Evolutionary conservation across 2,888 invertebrate genomes (phyloP), one percentile per base, ranked within the genome.

Genomic region (Mythimna lalbum): DNA sequence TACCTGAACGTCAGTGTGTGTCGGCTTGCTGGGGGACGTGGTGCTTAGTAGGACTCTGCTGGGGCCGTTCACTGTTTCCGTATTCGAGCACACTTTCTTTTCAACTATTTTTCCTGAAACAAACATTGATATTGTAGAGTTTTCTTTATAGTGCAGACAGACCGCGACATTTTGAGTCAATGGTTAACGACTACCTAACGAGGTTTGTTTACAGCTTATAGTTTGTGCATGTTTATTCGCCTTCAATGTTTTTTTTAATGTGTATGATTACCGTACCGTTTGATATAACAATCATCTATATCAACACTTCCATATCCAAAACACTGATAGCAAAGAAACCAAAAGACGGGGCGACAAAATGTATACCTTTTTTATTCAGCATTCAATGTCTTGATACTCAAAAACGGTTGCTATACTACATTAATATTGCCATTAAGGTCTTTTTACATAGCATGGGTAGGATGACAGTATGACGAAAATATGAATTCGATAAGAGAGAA

Each of bases 21-120:
- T 77, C 61, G 94, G 92, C 87, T 94, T 93, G 86, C 85, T 84
- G 60, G 90, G 81, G 68, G 91, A 77, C 33, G 93, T 86, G 71
- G 93, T 88, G 85, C 90, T 92, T 61, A 95, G 90, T 23, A 95
- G 90, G 60, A 94, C 95, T 76, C 94, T 86, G 86, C 92, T 92
- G 14, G 96, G 96, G 10, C 95, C 96, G 77, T 96, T 96, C 84
- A 89, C 94, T 52, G 89, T 91, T 86, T 95, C 94, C 55, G 93
- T 91, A 75, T 91, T 95, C 85, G 96, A 92, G 90, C 96, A 96
- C 90, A 97, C 97, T 90, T 97, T 97, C 91, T 96, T 96, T 86
- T 97, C 97, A 74, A 97, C 96, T 86, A 97, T 96, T 96, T 97
- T 97, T 72, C 97, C 97, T 97, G 91, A 10, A 93, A 94, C 62